A percentile compares a stretch with the other conserved stretches of the same genome.
Evolutionary conservation across 2,797 vertebrate species (phyloP).

Genomic region (Notolepis coatsorum): DNA sequence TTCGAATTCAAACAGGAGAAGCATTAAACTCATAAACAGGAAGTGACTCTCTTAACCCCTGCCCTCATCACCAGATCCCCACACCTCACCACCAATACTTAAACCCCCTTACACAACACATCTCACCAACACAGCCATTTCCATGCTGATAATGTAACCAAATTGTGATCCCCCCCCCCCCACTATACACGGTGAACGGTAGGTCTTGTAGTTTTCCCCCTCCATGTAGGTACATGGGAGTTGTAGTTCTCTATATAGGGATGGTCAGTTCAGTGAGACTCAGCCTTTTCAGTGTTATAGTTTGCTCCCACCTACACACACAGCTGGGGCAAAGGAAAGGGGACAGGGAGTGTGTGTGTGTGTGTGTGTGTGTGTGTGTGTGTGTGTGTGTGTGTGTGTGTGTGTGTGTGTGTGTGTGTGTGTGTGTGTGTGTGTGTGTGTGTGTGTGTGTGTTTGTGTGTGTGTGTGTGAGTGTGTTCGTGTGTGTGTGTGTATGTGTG

Average conservation of each 20-base stretch:
- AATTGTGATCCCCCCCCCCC: slow-evolving; percentile 14
- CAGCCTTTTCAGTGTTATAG: slow-evolving; percentile 62
- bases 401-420: slow-evolving; percentile 15
- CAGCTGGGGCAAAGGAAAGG: slow-evolving; percentile 55
- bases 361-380: not conserved
- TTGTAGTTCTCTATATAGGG: slow-evolving; percentile 60
- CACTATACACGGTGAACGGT: slow-evolving; percentile 36
- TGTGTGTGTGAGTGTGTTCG: slow-evolving; percentile 19
- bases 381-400: slow-evolving; percentile 31
- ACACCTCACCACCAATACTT: slow-evolving; percentile 16
- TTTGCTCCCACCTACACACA: slow-evolving; percentile 66
- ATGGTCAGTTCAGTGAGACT: slow-evolving; percentile 50
- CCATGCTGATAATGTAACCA: slow-evolving; percentile 50
- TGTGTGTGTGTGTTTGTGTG: not conserved
- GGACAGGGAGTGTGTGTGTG: slow-evolving; percentile 33
- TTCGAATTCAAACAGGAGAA: slow-evolving; percentile 51
- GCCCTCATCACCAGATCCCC: not conserved
- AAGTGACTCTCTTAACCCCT: slow-evolving; percentile 6
- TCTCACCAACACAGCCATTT: slow-evolving; percentile 34
- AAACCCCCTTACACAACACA: slow-evolving; percentile 34
- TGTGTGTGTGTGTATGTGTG: not conserved
- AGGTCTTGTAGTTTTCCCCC: slow-evolving; percentile 43
- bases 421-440: slow-evolving; percentile 4
- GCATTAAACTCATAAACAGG: slow-evolving; percentile 7
- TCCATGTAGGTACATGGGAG: slow-evolving; percentile 57